These are phyloP conservation scores for Andrena cerasifolii DNA, from an alignment of 1,140 invertebrate species.

Conservation along the genomic window DNA sequence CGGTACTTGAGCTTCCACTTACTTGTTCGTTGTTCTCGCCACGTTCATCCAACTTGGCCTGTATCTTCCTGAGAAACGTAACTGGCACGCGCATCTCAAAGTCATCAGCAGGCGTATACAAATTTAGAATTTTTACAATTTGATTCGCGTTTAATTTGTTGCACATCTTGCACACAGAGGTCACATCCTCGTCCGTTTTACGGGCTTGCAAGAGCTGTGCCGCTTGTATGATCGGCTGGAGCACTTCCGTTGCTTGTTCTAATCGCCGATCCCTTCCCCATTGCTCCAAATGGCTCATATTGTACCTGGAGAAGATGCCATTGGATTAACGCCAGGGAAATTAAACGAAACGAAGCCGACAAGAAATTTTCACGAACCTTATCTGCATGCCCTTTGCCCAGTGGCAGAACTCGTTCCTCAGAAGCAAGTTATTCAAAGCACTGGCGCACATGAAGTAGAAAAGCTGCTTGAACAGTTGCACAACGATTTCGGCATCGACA, in stretches of 20 bases:
- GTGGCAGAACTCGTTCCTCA: constrained; percentile 98
- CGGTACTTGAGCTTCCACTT: constrained; percentile 70
- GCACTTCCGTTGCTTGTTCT: constrained; percentile 83
- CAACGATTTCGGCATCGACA: constrained; percentile 89
- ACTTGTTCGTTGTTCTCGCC: constrained; percentile 85
- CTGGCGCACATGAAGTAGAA: constrained; percentile 97
- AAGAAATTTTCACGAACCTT: constrained; percentile 77
- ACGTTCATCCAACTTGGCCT: constrained; percentile 88
- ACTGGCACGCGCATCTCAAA: constrained; percentile 93
- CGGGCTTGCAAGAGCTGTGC: constrained; percentile 96
- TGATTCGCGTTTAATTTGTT: constrained; percentile 93
- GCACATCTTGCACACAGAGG: constrained; percentile 96
- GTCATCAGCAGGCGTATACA: constrained; percentile 95
- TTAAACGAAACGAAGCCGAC: background rate
- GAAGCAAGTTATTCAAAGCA: constrained; percentile 95
- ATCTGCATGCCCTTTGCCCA: constrained; percentile 99
- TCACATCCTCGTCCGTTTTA: constrained; percentile 94
- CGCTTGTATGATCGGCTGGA: constrained; percentile 97
- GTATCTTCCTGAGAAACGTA: constrained; percentile 93
- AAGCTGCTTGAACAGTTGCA: constrained; percentile 92
- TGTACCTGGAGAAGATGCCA: constrained; percentile 84
- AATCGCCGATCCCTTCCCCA: constrained; percentile 90
- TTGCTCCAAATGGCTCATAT: constrained; percentile 96
- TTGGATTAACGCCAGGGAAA: background rate
- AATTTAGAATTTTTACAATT: constrained; percentile 92